Conservation (phyloP, 1,140 invertebrate genomes). For the Neotoxoptera formosana region DNA sequence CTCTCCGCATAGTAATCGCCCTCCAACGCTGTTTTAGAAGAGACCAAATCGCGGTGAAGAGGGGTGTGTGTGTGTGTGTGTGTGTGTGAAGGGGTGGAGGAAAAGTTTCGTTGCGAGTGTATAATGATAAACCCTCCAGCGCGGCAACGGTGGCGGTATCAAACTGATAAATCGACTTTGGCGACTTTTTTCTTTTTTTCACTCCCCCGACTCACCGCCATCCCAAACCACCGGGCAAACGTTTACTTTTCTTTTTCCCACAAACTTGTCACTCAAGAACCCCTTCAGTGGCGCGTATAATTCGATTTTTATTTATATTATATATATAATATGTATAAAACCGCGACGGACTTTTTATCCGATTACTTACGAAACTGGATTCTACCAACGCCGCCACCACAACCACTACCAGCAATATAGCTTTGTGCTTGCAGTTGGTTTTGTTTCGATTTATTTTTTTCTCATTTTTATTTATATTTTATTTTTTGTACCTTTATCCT, state of each 20-base stretch:
- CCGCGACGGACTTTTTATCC: conserved; percentile 44
- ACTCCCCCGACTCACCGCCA: background rate
- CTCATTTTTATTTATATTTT: conserved; percentile 13
- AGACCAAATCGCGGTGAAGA: background rate
- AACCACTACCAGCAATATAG: background rate
- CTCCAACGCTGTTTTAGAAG: background rate
- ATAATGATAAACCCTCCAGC: conserved; percentile 42
- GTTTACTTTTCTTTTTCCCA: conserved; percentile 31
- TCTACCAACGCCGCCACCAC: background rate
- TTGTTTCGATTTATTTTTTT: conserved; percentile 20
- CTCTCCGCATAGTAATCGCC: background rate
- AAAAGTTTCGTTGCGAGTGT: conserved; percentile 28
- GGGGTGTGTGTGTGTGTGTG: background rate
- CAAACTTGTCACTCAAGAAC: conserved; percentile 54
- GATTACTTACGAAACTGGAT: conserved; percentile 53
- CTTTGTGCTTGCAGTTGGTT: background rate
- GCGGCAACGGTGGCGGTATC: background rate
- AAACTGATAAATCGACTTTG: conserved; percentile 57
- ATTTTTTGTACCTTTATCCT: background rate
- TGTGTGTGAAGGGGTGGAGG: background rate
- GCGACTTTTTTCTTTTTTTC: background rate
- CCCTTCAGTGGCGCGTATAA: conserved; percentile 50
- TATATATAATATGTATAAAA: conserved; percentile 44
- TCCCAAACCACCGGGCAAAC: background rate
- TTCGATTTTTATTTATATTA: conserved; percentile 57